phyloP scores from a whole-genome alignment of 2,113 vertebrate genomes.

The Varanus komodoensis region DNA sequence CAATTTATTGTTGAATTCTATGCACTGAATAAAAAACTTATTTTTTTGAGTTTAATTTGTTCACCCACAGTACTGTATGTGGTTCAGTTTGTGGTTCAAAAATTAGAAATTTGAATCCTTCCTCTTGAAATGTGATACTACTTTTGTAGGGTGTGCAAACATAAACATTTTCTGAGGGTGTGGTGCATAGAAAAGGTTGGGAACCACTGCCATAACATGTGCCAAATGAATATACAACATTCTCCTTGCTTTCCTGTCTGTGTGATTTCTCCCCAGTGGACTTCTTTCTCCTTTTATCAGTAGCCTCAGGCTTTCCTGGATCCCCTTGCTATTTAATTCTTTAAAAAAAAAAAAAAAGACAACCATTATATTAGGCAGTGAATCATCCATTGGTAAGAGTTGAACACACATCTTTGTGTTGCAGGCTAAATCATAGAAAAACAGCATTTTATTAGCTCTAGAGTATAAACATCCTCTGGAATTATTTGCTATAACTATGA shows the following conservation, averaged over 20 bases:
- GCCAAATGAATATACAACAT: background rate
- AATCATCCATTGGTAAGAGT: background rate
- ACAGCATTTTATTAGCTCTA: background rate
- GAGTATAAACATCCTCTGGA: background rate
- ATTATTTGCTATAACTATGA: background rate
- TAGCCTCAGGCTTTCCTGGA: background rate
- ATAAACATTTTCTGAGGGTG: too few relatives aligned
- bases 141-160: too few relatives aligned
- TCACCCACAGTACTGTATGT: too few relatives aligned
- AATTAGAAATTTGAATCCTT: too few relatives aligned
- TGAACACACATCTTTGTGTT: background rate
- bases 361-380: background rate
- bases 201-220: too few relatives aligned
- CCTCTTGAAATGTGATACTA: too few relatives aligned
- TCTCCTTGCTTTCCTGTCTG: background rate
- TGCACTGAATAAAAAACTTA: too few relatives aligned
- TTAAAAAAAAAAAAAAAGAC: background rate
- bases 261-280: background rate
- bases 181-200: too few relatives aligned
- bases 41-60: too few relatives aligned
- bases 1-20: too few relatives aligned
- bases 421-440: background rate
- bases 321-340: background rate
- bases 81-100: too few relatives aligned
- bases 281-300: background rate